Evolutionary conservation across 1,140 invertebrate genomes (phyloP), one percentile per base, ranked within the genome.

Genomic region (Drosophila baimaii): DNA sequence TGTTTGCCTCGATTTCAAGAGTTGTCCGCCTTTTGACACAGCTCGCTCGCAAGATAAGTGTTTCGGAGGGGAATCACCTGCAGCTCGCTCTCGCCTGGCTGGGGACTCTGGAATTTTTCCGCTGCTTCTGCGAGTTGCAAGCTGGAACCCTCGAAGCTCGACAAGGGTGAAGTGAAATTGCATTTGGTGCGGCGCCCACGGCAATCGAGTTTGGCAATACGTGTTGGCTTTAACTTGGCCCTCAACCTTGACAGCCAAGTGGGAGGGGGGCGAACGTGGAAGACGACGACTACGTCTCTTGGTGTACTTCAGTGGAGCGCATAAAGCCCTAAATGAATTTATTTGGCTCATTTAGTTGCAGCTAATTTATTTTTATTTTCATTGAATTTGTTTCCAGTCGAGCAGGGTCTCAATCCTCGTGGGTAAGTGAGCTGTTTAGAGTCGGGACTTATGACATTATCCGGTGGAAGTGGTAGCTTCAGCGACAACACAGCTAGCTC

Each of bases 351-450:
- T 85, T 84, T 74, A 74, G 64, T 69, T 81, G 73, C 69, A 64
- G 77, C 72, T 85, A 78, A 85, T 81, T 85, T 84, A 72, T 77
- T 85, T 83, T 80, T 83, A 80, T 85, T 81, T 80, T 77, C 79
- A 86, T 86, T 70, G 78, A 79, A 71, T 86, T 81, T 86, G 61
- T 61, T 70, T 51, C 51, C 49, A 46, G 29, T 39, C 37, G 49
- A 33, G 56, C 33, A 27, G 29, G 39, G 43, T 63, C 21, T 29
- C 21, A 19, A 29, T 31, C 19, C 23, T 57, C 13, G 23, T n/a
- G 19, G 33, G 25, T 37, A 71, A 71, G 49, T 69, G 56, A 72
- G 66, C 43, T 31, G 35, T 58, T 58, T 49, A 33, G 33, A 33
- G 43, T 10, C 35, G 59, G 19, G 44, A 65, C 61, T 68, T 65